These are phyloP conservation scores for Octonoba sinensis DNA, from an alignment of 2,888 invertebrate genomes.

Conservation along the genomic window DNA sequence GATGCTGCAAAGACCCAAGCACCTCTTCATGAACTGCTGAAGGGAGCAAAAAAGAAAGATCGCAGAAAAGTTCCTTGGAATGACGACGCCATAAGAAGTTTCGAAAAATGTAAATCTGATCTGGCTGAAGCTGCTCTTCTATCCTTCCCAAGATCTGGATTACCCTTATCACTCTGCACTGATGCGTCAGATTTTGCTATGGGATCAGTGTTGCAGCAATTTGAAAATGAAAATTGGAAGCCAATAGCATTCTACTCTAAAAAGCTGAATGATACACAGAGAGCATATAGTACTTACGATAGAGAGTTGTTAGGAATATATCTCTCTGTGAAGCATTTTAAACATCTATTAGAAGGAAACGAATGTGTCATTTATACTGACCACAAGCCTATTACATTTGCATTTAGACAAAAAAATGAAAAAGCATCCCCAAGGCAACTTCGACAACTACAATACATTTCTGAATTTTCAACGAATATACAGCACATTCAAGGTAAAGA, in stretches of 20 bases:
- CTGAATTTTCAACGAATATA: conserved; percentile 70
- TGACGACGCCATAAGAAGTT: neutral
- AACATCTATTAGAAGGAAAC: conserved; percentile 22
- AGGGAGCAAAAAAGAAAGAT: conserved; percentile 17
- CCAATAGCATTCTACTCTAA: conserved; percentile 35
- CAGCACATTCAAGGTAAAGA: conserved; percentile 67
- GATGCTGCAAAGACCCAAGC: conserved; percentile 14
- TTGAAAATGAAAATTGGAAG: conserved; percentile 59
- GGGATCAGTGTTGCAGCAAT: conserved; percentile 68
- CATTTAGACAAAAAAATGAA: conserved; percentile 2
- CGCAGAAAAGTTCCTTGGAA: conserved; percentile 7
- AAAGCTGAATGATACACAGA: conserved; percentile 23
- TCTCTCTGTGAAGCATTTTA: conserved; percentile 31
- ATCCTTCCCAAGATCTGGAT: conserved; percentile 21
- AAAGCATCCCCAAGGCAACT: conserved; percentile 69
- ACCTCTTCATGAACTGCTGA: conserved; percentile 38
- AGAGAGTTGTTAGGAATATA: conserved; percentile 18
- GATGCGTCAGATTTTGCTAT: conserved; percentile 61
- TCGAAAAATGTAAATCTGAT: conserved; percentile 31
- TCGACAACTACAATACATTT: conserved; percentile 67
- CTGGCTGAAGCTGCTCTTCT: conserved; percentile 30
- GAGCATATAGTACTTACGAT: conserved; percentile 21
- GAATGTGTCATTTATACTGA: conserved; percentile 4
- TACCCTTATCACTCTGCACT: conserved; percentile 7
- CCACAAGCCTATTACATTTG: conserved; percentile 1